These are phyloP conservation scores for Meta bourneti DNA, from an alignment of 2,888 invertebrate genomes.

Conservation along the genomic window DNA sequence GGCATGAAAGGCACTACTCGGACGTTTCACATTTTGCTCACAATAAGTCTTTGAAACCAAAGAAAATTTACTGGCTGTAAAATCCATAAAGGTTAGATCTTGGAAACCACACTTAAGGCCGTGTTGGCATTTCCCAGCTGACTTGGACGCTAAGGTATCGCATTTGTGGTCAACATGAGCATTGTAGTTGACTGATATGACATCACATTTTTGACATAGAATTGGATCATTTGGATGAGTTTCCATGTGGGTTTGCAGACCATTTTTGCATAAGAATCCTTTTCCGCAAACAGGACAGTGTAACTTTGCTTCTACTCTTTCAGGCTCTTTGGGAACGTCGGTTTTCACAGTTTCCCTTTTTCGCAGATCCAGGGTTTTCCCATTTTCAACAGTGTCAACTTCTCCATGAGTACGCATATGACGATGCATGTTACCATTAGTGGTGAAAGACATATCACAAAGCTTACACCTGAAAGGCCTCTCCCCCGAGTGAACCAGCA, in stretches of 20 bases:
- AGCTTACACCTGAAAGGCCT: constrained; percentile 89
- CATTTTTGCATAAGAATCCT: constrained; percentile 84
- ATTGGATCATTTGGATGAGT: constrained; percentile 86
- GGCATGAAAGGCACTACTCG: constrained; percentile 79
- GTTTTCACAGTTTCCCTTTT: constrained; percentile 47
- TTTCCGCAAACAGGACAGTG: constrained; percentile 86
- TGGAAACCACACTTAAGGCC: constrained; percentile 73
- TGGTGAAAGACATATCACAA: constrained; percentile 90
- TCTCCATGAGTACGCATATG: constrained; percentile 88
- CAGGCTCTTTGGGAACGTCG: constrained; percentile 47
- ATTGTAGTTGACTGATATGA: constrained; percentile 86
- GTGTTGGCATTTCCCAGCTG: constrained; percentile 27
- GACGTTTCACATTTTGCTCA: constrained; percentile 83
- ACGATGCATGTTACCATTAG: constrained; percentile 92
- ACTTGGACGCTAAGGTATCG: constrained; percentile 28
- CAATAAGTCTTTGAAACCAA: constrained; percentile 88
- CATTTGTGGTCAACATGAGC: constrained; percentile 77
- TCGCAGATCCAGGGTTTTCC: constrained; percentile 49
- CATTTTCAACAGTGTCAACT: constrained; percentile 59
- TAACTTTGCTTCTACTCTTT: constrained; percentile 76
- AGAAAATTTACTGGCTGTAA: constrained; percentile 89
- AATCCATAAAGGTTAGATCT: constrained; percentile 88
- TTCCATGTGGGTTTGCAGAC: constrained; percentile 86
- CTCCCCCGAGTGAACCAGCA: constrained; percentile 89
- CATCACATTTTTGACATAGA: constrained; percentile 88